Conservation (phyloP, 2,888 invertebrate species). For the Lampropteryx suffumata region DNA sequence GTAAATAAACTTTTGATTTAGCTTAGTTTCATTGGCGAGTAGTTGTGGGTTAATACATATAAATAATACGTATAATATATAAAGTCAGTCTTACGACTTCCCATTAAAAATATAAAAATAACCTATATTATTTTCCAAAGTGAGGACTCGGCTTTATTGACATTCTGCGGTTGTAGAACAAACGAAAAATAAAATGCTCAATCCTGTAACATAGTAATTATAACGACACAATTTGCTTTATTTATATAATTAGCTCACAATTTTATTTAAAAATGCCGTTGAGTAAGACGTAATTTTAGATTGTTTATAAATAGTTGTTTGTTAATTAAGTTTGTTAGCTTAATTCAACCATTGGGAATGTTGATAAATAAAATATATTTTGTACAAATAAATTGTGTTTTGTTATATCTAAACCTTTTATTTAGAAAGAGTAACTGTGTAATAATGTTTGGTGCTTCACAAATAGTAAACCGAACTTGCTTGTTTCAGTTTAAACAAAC, state of each 20-base stretch:
- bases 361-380: conserved; percentile 42
- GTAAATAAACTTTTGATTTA: too few relatives aligned
- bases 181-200: conserved; percentile 16
- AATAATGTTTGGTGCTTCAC: too few relatives aligned
- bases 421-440: too few relatives aligned
- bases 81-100: too few relatives aligned
- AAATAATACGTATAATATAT: too few relatives aligned
- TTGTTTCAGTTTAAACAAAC: too few relatives aligned
- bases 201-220: conserved; percentile 8
- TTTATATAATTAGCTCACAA: conserved; percentile 8
- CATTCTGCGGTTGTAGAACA: conserved; percentile 1
- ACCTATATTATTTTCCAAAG: neutral
- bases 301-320: conserved; percentile 23
- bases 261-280: too few relatives aligned
- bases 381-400: conserved; percentile 32
- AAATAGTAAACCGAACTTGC: too few relatives aligned
- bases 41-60: too few relatives aligned
- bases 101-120: too few relatives aligned
- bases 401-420: conserved; percentile 2
- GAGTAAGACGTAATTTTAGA: conserved; percentile 24
- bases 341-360: conserved; percentile 36
- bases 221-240: conserved; percentile 8
- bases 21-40: too few relatives aligned
- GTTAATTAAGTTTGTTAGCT: conserved; percentile 32
- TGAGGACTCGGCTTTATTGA: neutral